A percentile compares a stretch with the other conserved stretches of the same genome.
phyloP scores from a whole-genome alignment of 2,888 invertebrate species.

The Melanostoma scalare region DNA sequence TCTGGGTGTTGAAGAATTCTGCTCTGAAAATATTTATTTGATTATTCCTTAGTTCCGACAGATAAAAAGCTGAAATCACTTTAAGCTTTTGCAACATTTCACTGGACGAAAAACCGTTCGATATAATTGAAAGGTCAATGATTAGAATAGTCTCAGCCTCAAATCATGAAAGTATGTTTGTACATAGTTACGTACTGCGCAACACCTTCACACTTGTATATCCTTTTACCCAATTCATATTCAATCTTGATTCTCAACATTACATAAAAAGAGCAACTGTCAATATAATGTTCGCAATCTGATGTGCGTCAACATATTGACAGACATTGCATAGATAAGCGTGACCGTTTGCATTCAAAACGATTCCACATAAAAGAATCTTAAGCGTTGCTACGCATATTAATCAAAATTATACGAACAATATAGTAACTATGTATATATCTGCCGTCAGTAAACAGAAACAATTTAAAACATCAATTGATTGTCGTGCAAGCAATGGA shows the following conservation, averaged over 20 bases:
- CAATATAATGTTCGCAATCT: slow-evolving; percentile 45
- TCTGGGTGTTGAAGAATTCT: too few relatives aligned
- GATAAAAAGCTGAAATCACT: too few relatives aligned
- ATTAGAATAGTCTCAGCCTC: too few relatives aligned
- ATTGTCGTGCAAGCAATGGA: slow-evolving; percentile 34
- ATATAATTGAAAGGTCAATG: too few relatives aligned
- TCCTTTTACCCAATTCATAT: slow-evolving; percentile 1
- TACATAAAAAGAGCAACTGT: slow-evolving; percentile 23
- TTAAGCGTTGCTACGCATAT: slow-evolving; percentile 45
- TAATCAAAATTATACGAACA: slow-evolving; percentile 23
- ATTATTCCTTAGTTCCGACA: too few relatives aligned
- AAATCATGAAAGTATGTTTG: too few relatives aligned
- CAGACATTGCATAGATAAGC: slow-evolving; percentile 21
- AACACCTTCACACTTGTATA: too few relatives aligned
- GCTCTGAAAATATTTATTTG: too few relatives aligned
- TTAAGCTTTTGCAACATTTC: too few relatives aligned
- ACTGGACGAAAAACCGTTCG: too few relatives aligned
- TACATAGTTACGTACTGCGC: too few relatives aligned
- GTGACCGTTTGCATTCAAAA: slow-evolving; percentile 37
- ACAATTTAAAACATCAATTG: slow-evolving; percentile 17
- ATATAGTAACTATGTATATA: not conserved
- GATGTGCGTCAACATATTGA: slow-evolving; percentile 46
- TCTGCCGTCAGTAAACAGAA: not conserved
- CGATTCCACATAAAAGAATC: slow-evolving; percentile 15
- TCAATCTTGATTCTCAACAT: not conserved